Evolutionary conservation across 2,888 invertebrate genomes (phyloP).

Genomic region (Agonopterix arenella): DNA sequence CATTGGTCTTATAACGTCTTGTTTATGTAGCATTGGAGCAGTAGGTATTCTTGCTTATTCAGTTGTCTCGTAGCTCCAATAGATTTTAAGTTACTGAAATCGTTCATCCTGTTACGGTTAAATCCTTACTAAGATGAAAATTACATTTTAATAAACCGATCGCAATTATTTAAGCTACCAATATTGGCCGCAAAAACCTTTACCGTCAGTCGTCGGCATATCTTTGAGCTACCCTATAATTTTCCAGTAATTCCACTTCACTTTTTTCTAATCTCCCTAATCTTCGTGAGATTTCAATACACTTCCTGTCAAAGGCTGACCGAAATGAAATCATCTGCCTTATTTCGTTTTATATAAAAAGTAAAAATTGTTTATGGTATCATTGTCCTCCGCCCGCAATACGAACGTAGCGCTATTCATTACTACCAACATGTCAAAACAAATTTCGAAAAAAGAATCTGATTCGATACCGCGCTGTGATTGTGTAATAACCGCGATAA

Average conservation of each 20-base stretch:
- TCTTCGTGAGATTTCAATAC: slow-evolving; percentile 68
- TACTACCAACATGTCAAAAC: slow-evolving; percentile 59
- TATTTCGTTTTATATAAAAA: slow-evolving; percentile 33
- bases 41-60: no score
- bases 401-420: slow-evolving; percentile 36
- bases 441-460: slow-evolving; percentile 43
- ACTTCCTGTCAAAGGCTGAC: slow-evolving; percentile 56
- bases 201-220: slow-evolving; percentile 35
- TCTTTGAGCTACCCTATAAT: slow-evolving; percentile 52
- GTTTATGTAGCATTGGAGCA: no score
- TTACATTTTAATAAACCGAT: slow-evolving; percentile 18
- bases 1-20: no score
- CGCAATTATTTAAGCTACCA: slow-evolving; percentile 44
- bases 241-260: slow-evolving; percentile 67
- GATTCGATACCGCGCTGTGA: slow-evolving; percentile 26
- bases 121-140: background rate
- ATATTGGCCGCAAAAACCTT: slow-evolving; percentile 24
- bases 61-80: no score
- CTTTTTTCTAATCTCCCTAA: slow-evolving; percentile 55
- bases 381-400: slow-evolving; percentile 36
- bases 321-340: slow-evolving; percentile 50
- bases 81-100: no score
- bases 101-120: no score
- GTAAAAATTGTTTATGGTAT: slow-evolving; percentile 59
- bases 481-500: slow-evolving; percentile 61